Evolutionary conservation across 2,797 vertebrate species (phyloP), one percentile per base, ranked within the genome.

Genomic region (Sebastes jordani): DNA sequence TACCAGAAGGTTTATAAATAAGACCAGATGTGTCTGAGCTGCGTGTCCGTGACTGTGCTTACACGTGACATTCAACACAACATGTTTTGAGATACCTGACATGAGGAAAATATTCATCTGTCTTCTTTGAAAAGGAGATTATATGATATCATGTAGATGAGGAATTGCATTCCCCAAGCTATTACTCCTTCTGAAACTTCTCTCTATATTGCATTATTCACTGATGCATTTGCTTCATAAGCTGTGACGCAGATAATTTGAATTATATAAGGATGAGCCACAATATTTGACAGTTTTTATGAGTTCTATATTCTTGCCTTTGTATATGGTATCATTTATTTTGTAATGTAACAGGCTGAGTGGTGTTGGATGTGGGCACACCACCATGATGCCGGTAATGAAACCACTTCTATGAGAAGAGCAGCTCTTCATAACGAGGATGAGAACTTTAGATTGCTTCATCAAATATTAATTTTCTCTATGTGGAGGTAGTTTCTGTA

Each of bases 401-500:
- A 83, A 76, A n/a, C 0, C 2, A 64, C 4, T 73, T 59, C 2
- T n/a, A 30, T 34, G 42, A 38, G n/a, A 55, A 38, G 23, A 60
- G 18, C 32, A 30, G n/a, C 59, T 73, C 62, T 30, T 69, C 55
- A 72, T 34, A 34, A 76, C 1, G 11, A 20, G 25, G 34, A 23
- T 9, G 13, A 34, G n/a, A 30, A 62, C 52, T 72, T 46, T 25
- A 59, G 65, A 85, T 72, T 59, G 46, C 52, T 66, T 82, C 68
- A 86, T 87, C 74, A 89, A 83, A 82, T 81, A 80, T 86, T 71
- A 4, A 81, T 86, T 42, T 56, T 29, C 38, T 72, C 25, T 59
- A 4, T 68, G 23, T 62, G 67, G 36, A 65, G 46, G 71, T 49
- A 42, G 20, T 61, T 58, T 63, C 30, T 38, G 36, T 38, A 38